Evolutionary conservation across 2,113 vertebrate species (phyloP).

Genomic region (Dasypus novemcinctus): DNA sequence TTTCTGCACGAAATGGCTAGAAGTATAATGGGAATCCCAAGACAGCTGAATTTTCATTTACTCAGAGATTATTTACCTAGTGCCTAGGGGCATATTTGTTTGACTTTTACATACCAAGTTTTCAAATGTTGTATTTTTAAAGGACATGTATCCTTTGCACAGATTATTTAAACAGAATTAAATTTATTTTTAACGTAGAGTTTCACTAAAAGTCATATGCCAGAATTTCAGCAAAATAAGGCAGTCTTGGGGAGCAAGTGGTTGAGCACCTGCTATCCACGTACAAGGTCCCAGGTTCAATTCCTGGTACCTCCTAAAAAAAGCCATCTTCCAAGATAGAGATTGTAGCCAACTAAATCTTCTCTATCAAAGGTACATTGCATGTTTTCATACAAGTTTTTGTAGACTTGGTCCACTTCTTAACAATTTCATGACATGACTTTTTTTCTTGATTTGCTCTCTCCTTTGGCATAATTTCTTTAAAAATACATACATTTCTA

Average conservation of each 20-base stretch:
- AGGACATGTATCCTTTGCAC: not conserved
- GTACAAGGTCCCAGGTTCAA: too few relatives aligned
- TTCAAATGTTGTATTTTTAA: not conserved
- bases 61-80: not conserved
- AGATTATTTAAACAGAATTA: not conserved
- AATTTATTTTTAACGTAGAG: not conserved
- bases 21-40: rapidly evolving
- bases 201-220: not conserved
- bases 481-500: not conserved
- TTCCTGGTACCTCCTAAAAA: too few relatives aligned
- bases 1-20: rapidly evolving
- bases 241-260: too few relatives aligned
- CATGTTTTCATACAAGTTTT: not conserved
- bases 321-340: not conserved
- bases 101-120: not conserved
- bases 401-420: not conserved
- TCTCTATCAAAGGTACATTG: not conserved
- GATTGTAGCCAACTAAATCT: not conserved
- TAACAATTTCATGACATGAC: not conserved
- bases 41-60: not conserved
- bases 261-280: too few relatives aligned
- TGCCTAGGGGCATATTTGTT: not conserved
- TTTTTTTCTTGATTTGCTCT: not conserved
- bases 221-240: not conserved
- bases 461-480: not conserved